These are phyloP conservation scores for Psephotus haematonotus DNA, from an alignment of 2,113 vertebrate species.

Conservation along the genomic window DNA sequence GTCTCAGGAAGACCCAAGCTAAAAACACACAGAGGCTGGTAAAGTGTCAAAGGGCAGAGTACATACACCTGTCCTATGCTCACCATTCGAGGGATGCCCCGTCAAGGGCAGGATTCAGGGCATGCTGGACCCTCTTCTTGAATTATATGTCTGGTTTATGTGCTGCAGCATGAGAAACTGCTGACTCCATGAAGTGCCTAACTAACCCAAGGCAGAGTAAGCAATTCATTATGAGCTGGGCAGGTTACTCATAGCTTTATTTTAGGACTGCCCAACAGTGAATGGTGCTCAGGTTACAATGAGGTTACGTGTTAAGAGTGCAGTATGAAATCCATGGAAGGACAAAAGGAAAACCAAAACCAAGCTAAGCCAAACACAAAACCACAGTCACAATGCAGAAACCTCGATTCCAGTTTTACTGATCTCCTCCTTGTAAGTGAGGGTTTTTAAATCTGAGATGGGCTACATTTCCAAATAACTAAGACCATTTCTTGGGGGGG, in stretches of 20 bases:
- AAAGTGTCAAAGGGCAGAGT: background rate
- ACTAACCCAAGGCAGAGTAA: background rate
- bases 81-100: fast-evolving
- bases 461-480: background rate
- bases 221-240: background rate
- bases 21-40: background rate
- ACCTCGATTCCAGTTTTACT: background rate
- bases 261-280: background rate
- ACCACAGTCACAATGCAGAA: background rate
- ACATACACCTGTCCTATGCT: background rate
- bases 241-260: background rate
- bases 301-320: fast-evolving
- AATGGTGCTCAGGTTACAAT: fast-evolving
- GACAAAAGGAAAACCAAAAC: background rate
- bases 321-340: background rate
- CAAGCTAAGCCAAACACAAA: fast-evolving
- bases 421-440: background rate
- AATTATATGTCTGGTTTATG: background rate
- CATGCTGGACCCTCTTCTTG: background rate
- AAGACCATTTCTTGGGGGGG: background rate
- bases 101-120: background rate
- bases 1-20: background rate
- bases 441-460: background rate
- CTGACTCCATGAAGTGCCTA: background rate
- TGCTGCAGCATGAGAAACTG: background rate